A percentile compares a stretch with the other conserved stretches of the same genome.
These are phyloP conservation scores for Molossus alvarezi DNA, from an alignment of 2,797 vertebrate genomes.

Conservation along the genomic window DNA sequence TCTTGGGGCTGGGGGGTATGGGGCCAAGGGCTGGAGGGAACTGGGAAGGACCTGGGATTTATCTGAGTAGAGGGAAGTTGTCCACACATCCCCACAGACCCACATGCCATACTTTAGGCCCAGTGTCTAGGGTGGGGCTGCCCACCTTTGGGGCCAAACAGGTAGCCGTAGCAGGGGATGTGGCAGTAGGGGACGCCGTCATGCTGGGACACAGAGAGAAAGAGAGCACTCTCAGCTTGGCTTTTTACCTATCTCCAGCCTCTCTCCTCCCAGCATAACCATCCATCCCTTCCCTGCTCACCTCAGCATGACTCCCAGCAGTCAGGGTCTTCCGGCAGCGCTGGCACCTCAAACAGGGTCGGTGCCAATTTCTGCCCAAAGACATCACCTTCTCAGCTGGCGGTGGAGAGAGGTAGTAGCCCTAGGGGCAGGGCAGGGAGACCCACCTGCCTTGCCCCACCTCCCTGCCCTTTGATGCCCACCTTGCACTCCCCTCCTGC, in stretches of 20 bases:
- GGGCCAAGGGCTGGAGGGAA: constrained; percentile 32
- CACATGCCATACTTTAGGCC: constrained; percentile 58
- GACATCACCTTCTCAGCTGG: constrained; percentile 94
- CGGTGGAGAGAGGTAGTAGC: constrained; percentile 45
- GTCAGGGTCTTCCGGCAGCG: constrained; percentile 91
- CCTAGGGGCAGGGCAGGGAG: constrained; percentile 35
- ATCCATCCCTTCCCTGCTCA: constrained; percentile 74
- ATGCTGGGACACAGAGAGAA: constrained; percentile 89
- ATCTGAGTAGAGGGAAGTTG: constrained; percentile 47
- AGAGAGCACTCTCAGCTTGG: constrained; percentile 54
- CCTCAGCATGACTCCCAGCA: constrained; percentile 89
- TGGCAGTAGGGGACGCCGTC: constrained; percentile 94
- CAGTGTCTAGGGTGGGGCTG: constrained; percentile 61
- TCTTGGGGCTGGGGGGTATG: background rate
- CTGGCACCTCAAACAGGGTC: constrained; percentile 91
- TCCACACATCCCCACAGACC: constrained; percentile 50
- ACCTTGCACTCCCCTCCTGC: background rate
- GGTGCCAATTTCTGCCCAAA: constrained; percentile 94
- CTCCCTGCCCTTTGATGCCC: background rate
- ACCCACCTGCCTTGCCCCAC: constrained; percentile 31
- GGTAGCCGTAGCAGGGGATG: constrained; percentile 94
- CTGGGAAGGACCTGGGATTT: background rate
- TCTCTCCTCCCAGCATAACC: background rate
- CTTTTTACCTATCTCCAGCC: background rate
- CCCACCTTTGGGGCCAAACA: constrained; percentile 93